Conservation (phyloP, 2,888 invertebrate genomes). For the Raillietiella orientalis region DNA sequence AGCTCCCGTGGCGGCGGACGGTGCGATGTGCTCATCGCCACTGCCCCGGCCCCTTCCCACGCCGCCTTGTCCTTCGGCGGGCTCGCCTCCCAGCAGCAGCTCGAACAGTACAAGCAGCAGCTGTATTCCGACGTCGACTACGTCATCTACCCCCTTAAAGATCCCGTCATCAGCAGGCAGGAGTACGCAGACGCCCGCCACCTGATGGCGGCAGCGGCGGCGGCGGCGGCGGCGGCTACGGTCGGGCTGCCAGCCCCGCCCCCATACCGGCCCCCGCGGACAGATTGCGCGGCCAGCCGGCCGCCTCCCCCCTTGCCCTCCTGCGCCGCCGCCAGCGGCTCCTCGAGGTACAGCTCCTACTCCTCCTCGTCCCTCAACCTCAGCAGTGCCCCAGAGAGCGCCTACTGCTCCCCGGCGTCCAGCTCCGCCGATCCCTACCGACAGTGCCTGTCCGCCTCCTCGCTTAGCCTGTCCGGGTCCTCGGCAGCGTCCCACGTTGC, state of each 20-base stretch:
- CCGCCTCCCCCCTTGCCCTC: constrained; percentile 8
- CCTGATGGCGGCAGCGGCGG: constrained; percentile 7
- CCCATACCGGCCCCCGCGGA: constrained; percentile 6
- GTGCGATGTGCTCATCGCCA: constrained; percentile 22
- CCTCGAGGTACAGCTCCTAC: constrained; percentile 8
- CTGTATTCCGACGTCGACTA: constrained; percentile 69
- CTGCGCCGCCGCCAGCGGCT: constrained; percentile 8
- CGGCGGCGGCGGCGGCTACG: constrained; percentile 4
- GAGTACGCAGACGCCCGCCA: constrained; percentile 67
- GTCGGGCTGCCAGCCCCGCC: constrained; percentile 6
- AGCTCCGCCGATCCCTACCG: neutral
- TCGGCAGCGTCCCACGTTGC: constrained; percentile 11
- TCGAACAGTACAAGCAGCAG: constrained; percentile 60
- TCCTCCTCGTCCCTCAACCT: too few relatives aligned
- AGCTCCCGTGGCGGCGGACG: constrained; percentile 19
- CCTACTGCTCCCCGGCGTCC: neutral
- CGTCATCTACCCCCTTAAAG: constrained; percentile 62
- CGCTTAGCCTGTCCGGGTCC: neutral
- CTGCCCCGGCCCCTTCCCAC: constrained; percentile 13
- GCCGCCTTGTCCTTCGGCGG: constrained; percentile 22
- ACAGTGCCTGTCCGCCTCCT: neutral
- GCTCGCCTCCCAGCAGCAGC: constrained; percentile 29
- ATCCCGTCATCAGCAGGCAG: constrained; percentile 59
- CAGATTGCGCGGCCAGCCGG: constrained; percentile 5
- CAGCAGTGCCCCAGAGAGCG: too few relatives aligned